Conservation (phyloP, 92 coral and sea anemone species). For the Bergia puertoricense region DNA sequence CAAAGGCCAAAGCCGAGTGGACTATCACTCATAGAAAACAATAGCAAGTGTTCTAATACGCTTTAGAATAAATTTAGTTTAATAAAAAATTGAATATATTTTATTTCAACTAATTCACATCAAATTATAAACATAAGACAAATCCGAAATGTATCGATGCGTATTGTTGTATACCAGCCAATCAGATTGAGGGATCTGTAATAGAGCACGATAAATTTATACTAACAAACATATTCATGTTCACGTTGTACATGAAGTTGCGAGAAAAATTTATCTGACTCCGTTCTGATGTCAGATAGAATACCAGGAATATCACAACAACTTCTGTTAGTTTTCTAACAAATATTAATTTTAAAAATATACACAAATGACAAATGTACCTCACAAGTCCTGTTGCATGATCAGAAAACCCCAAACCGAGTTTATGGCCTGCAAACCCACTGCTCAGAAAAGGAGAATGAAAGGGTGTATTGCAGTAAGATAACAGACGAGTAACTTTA, state of each 20-base stretch:
- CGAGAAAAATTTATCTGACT: neutral
- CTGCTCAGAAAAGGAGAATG: neutral
- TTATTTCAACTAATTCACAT: too few species aligned
- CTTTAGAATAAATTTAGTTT: too few species aligned
- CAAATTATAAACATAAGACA: too few species aligned
- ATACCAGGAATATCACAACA: neutral
- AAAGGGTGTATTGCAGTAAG: neutral
- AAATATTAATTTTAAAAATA: neutral
- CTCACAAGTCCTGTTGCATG: slow-evolving; percentile 28
- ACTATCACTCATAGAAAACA: too few species aligned
- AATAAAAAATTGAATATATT: too few species aligned
- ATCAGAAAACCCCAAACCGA: slow-evolving; percentile 15
- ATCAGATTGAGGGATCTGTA: too few species aligned
- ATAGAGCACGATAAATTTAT: neutral
- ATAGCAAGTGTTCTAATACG: too few species aligned
- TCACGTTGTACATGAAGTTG: neutral
- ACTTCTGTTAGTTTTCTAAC: neutral
- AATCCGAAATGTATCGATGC: too few species aligned
- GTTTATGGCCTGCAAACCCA: neutral
- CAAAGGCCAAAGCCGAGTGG: too few species aligned
- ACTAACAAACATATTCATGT: neutral
- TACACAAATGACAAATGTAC: neutral
- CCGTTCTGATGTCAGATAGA: neutral
- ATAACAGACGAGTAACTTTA: neutral
- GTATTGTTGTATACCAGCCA: too few species aligned